These are phyloP conservation scores for Drosophila repletoides DNA, from an alignment of 1,140 invertebrate genomes.

Conservation along the genomic window DNA sequence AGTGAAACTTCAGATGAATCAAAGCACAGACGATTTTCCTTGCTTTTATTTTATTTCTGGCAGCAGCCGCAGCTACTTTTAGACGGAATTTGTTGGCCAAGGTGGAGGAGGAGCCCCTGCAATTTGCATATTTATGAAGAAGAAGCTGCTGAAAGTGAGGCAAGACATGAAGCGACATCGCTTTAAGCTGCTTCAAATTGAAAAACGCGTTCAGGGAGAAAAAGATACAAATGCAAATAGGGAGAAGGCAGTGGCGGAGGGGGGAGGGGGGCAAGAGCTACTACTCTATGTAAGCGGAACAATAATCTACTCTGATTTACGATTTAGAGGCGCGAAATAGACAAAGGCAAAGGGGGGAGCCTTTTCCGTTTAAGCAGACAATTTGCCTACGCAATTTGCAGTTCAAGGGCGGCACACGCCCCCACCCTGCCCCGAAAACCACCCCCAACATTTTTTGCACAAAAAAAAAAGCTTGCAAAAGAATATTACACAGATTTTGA, in stretches of 20 bases:
- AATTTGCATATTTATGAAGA: conserved; percentile 82
- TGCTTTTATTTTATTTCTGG: conserved; percentile 16
- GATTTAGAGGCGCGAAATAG: conserved; percentile 78
- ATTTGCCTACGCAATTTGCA: conserved; percentile 77
- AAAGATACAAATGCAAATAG: conserved; percentile 75
- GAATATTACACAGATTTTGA: conserved; percentile 72
- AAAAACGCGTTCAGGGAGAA: conserved; percentile 63
- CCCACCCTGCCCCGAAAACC: not conserved
- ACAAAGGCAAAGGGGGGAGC: conserved; percentile 24
- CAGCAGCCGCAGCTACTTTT: conserved; percentile 25
- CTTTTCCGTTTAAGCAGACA: conserved; percentile 41
- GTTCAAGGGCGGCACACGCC: conserved; percentile 67
- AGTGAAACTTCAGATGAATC: conserved; percentile 43
- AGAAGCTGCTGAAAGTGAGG: conserved; percentile 49
- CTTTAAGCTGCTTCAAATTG: conserved; percentile 77
- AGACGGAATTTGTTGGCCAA: not conserved
- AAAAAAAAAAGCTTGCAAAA: conserved; percentile 23
- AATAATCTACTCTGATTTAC: conserved; percentile 79
- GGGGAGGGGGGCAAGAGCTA: not conserved
- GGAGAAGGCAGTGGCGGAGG: not conserved
- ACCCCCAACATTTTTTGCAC: conserved; percentile 41
- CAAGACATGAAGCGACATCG: conserved; percentile 44
- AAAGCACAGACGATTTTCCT: conserved; percentile 47
- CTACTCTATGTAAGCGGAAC: conserved; percentile 38
- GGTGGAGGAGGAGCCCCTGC: conserved; percentile 16